Evolutionary conservation across 1,140 invertebrate genomes (phyloP), one percentile per base, ranked within the genome.

Genomic region (Drosophila nannoptera): DNA sequence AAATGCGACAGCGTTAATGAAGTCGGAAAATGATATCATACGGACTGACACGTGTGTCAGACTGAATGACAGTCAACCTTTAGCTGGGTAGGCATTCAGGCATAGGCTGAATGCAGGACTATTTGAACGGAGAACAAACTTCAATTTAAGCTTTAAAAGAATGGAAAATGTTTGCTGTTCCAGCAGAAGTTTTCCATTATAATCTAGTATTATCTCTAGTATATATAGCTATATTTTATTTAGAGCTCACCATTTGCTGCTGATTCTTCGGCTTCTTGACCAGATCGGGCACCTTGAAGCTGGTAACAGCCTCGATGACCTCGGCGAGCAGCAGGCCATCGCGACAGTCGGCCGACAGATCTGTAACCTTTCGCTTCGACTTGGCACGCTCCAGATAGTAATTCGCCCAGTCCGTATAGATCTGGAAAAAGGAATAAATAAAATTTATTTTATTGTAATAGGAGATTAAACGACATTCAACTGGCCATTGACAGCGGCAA

Each of bases 351-450:
- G 93, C 91, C 49, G 97, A 96, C 33, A 99, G 92, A 89, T 96
- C 95, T 60, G 92, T 92, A 59, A 97, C 96, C 71, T 95, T 93
- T 61, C 94, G 93, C 75, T 96, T 96, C 64, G 94, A 96, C 58
- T 95, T 92, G 36, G 94, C 94, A 88, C 97, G 96, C 90, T 98
- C 97, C 91, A 99, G 90, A 90, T 99, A 99, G 88, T 98, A 97
- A 90, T 99, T 99, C 29, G 97, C 97, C 97, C 97, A 99, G 90
- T 98, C 97, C 29, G 97, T 98, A 90, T 99, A 99, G 81, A 98
- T 97, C 97, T 99, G 91, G 14, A 92, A 68, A 60, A 11, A 42
- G n/a, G n/a, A 45, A 45, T 40, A 55, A 53, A 38, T 43, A 40
- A 60, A 12, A 58, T 46, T 35, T 64, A 58, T 76, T 45, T 66